Conservation (phyloP, 2,888 invertebrate genomes). For the Aproaerema taeniolella region DNA sequence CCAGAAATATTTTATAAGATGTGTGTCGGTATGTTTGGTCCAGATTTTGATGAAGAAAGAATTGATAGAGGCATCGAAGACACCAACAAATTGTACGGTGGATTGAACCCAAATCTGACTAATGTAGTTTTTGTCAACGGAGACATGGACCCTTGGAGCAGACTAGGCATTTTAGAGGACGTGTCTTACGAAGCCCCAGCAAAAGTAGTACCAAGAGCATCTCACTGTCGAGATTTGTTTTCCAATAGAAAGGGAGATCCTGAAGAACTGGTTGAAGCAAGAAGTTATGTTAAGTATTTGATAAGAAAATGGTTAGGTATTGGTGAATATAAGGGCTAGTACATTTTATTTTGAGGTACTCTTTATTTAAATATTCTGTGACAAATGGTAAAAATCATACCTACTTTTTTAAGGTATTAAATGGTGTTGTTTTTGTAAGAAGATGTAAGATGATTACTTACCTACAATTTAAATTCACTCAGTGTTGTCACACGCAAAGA, state of each 20-base stretch:
- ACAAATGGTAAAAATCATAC: too few species aligned
- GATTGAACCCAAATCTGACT: slow-evolving; percentile 59
- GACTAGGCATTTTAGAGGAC: slow-evolving; percentile 66
- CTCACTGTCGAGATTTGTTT: slow-evolving; percentile 55
- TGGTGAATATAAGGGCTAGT: slow-evolving; percentile 31
- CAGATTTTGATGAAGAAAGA: slow-evolving; percentile 43
- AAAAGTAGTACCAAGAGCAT: slow-evolving; percentile 42
- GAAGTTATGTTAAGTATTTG: slow-evolving; percentile 47
- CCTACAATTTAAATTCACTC: slow-evolving; percentile 10
- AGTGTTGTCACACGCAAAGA: too few species aligned
- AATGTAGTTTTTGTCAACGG: slow-evolving; percentile 79
- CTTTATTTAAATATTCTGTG: too few species aligned
- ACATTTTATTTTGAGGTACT: too few species aligned
- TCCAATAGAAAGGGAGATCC: slow-evolving; percentile 38
- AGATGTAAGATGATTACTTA: too few species aligned
- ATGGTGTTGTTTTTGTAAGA: too few species aligned
- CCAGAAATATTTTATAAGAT: slow-evolving; percentile 54
- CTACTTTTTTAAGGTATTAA: too few species aligned
- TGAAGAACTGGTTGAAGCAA: slow-evolving; percentile 52
- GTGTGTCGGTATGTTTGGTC: slow-evolving; percentile 60
- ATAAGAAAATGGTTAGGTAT: slow-evolving; percentile 57
- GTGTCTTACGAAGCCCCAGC: slow-evolving; percentile 54
- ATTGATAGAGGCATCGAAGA: slow-evolving; percentile 49
- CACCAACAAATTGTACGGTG: slow-evolving; percentile 71
- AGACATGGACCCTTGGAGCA: slow-evolving; percentile 78